Evolutionary conservation across 2,113 vertebrate species (phyloP), one percentile per base, ranked within the genome.

Genomic region (Mandrillus leucophaeus): DNA sequence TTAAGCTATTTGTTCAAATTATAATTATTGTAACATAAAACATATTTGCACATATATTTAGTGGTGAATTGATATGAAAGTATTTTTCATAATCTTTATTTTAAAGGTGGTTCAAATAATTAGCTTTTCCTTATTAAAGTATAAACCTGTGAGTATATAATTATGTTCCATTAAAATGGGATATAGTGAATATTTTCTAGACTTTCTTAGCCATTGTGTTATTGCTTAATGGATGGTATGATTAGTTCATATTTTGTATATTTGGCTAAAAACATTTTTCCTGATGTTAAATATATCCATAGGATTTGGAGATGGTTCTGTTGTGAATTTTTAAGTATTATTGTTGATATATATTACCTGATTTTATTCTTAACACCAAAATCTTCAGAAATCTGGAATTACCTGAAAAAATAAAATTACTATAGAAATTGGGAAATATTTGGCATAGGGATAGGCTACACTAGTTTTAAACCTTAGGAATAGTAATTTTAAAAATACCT

Each of bases 361-460:
- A 82, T 81, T 90, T 93, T 91, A 85, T 40, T 92, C 40, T 90
- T 95, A 61, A 76, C 91, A 61, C 25, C 30, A 64, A 9, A 64
- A 82, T 95, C 27, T 83, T 95, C 32, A 81, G 23, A 96, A 94
- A 16, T 93, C n/a, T 78, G 75, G 20, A 86, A 85, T 95, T 95
- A 0, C 75, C 22, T 96, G 59, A 93, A 93, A 88, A 17, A 91
- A 11, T 95, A 86, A 94, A 97, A 76, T 20, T 64, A 64, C 20
- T 83, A n/a, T 8, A 57, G 76, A 97, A 92, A 72, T 35, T 81
- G 18, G 17, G 5, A 85, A 40, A 64, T 88, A 73, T 82, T 88
- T 90, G 61, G 52, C 13, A 50, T 66, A 88, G 2, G 13, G 12
- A 3, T 85, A 38, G 61, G 16, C n/a, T 90, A 8, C 72, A 16